A percentile compares a stretch with the other conserved stretches of the same genome.
Evolutionary conservation across 2,797 vertebrate genomes (phyloP).

Genomic region (Enteromius mattozi): DNA sequence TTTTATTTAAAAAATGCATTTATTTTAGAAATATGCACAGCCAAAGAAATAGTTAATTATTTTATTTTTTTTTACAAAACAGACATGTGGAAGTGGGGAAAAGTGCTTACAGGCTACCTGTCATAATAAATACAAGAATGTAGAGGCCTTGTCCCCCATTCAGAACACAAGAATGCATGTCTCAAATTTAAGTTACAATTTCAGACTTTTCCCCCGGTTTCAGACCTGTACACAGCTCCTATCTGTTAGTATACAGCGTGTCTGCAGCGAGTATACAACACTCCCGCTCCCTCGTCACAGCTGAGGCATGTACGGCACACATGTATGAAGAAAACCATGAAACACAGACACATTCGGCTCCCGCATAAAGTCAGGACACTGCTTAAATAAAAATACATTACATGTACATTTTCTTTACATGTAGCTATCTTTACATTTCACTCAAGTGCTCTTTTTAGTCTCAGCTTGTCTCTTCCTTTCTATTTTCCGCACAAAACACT

Average conservation of each 20-base stretch:
- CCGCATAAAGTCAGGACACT: slow-evolving; percentile 72
- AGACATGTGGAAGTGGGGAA: slow-evolving; percentile 82
- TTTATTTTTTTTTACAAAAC: slow-evolving; percentile 85
- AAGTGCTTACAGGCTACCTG: slow-evolving; percentile 97
- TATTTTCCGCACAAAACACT: slow-evolving; percentile 52
- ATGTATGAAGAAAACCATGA: slow-evolving; percentile 64
- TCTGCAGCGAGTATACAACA: slow-evolving; percentile 54
- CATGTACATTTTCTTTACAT: slow-evolving; percentile 62
- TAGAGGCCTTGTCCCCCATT: slow-evolving; percentile 82
- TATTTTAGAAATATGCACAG: slow-evolving; percentile 79
- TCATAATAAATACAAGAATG: slow-evolving; percentile 97
- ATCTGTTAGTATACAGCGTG: slow-evolving; percentile 27
- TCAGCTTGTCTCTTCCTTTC: slow-evolving; percentile 40
- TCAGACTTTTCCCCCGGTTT: slow-evolving; percentile 39
- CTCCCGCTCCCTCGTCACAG: slow-evolving; percentile 60
- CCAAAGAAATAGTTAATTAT: slow-evolving; percentile 86
- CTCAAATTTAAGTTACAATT: slow-evolving; percentile 81
- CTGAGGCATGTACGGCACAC: slow-evolving; percentile 59
- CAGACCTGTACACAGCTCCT: slow-evolving; percentile 42
- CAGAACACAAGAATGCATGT: slow-evolving; percentile 81
- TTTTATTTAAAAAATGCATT: neutral
- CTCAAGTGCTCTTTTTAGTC: slow-evolving; percentile 41
- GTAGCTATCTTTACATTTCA: slow-evolving; percentile 56
- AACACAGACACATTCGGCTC: slow-evolving; percentile 51
- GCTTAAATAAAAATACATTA: slow-evolving; percentile 65